Base-by-base conservation (phyloP, 1,140 invertebrate species). In the Cylas formicarius region DNA sequence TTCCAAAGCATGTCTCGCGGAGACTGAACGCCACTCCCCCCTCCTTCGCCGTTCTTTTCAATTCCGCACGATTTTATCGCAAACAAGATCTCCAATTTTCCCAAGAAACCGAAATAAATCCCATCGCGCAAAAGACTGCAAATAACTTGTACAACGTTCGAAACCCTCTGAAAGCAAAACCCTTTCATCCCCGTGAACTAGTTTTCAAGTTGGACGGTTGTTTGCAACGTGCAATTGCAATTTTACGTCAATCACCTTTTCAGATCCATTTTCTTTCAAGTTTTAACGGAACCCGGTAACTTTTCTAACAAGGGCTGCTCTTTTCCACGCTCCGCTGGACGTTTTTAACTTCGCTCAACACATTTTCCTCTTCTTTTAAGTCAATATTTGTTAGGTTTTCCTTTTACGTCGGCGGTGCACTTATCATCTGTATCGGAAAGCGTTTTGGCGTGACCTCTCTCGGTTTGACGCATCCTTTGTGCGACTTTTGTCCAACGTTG, bases 231-330 rank as follows among this genome's bases (percentile, higher is more conserved):
- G 37, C 44, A 39, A 48, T 48, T 48, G 45, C 45, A 48, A 48
- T 48, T 48, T 48, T 28, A 38, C 45, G 45, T 48, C 45, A 48
- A 48, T 48, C 45, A 48, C 45, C 45, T 41, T 48, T 48, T 48
- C 45, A 41, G 21, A 48, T 22, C 22, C 45, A 41, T 40, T 48
- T 48, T 48, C 45, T 48, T 48, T 48, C 37, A 48, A 48, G 35
- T 44, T 44, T 44, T 37, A 44, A 29, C 32, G 39, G 39, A 42
- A 35, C 33, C 44, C 28, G 33, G 34, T 37, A 39, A 32, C 24
- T 39, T 46, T 39, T 36, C 36, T 46, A 46, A 46, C 44, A 46
- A 46, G 44, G 28, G 24, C 29, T 36, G 44, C 44, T 46, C 44
- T 38, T 33, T 46, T 46, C 44, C 36, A 46, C 44, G 44, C 44